A percentile compares a stretch with the other conserved stretches of the same genome.
Evolutionary conservation across 2,113 vertebrate genomes (phyloP).

Genomic region (Proteles cristata): DNA sequence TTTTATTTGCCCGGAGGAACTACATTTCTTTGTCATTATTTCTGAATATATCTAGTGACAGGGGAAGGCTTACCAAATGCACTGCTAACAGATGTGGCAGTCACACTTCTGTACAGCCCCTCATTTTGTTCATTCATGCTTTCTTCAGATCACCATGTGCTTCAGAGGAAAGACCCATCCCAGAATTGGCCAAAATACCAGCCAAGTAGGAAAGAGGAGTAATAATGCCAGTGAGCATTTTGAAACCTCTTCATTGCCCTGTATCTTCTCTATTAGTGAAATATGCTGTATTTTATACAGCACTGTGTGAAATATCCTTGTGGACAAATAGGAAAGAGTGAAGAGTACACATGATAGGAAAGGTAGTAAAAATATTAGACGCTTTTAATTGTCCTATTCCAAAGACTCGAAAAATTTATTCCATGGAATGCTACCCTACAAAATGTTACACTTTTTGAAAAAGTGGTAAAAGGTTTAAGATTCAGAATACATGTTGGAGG

Average conservation of each 20-base stretch:
- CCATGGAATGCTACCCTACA: not conserved
- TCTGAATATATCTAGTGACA: constrained; percentile 75
- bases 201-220: not conserved
- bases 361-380: not conserved
- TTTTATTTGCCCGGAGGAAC: constrained; percentile 77
- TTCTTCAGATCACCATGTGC: not conserved
- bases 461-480: not conserved
- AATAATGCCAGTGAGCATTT: not conserved
- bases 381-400: not conserved
- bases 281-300: not conserved
- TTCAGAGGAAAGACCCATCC: not conserved
- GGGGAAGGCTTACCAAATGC: constrained; percentile 64
- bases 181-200: not conserved
- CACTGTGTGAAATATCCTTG: not conserved
- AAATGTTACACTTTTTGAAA: not conserved
- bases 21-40: constrained; percentile 73
- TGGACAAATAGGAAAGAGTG: not conserved
- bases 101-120: constrained; percentile 24
- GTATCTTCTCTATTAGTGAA: not conserved
- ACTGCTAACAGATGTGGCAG: constrained; percentile 73
- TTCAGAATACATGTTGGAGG: not conserved
- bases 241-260: not conserved
- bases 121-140: constrained; percentile 52
- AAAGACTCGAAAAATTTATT: not conserved
- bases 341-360: not conserved